Percentiles rank a stretch among this genome's conserved stretches.
Conservation (phyloP, 2,797 vertebrate genomes). For the Paratrypauchen microcephalus region DNA sequence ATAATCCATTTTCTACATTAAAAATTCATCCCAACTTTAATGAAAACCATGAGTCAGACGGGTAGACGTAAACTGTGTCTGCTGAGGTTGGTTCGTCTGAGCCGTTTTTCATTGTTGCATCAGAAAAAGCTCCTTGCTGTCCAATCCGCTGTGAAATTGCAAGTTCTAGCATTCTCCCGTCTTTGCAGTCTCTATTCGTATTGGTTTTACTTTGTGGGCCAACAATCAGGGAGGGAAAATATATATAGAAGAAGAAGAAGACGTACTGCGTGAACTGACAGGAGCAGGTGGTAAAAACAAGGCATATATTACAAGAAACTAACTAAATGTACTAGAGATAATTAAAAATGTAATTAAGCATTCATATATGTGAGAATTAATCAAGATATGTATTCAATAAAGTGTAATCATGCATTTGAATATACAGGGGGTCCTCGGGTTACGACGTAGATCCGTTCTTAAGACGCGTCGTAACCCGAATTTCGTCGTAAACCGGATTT, state of each 20-base stretch:
- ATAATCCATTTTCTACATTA: slow-evolving; percentile 27
- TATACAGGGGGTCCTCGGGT: no score
- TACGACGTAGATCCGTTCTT: no score
- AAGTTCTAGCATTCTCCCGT: background rate
- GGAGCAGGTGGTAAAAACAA: no score
- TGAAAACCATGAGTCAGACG: slow-evolving; percentile 5
- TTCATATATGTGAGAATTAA: background rate
- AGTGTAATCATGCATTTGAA: background rate
- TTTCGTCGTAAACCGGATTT: no score
- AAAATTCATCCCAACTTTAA: slow-evolving; percentile 27
- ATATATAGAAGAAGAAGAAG: background rate
- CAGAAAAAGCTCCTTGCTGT: slow-evolving; percentile 2
- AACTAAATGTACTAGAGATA: no score
- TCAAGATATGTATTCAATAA: background rate
- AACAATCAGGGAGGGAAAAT: background rate
- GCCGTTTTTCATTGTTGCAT: background rate
- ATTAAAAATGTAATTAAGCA: no score
- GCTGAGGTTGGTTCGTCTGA: background rate
- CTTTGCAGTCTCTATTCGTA: background rate
- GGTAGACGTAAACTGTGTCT: slow-evolving; percentile 1
- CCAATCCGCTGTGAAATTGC: background rate
- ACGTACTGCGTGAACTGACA: no score
- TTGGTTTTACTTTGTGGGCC: background rate
- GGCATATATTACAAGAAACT: background rate
- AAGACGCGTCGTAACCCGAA: no score